A percentile compares a stretch with the other conserved stretches of the same genome.
Conservation (phyloP, 2,113 vertebrate species). For the Cyprinodon tularosa region DNA sequence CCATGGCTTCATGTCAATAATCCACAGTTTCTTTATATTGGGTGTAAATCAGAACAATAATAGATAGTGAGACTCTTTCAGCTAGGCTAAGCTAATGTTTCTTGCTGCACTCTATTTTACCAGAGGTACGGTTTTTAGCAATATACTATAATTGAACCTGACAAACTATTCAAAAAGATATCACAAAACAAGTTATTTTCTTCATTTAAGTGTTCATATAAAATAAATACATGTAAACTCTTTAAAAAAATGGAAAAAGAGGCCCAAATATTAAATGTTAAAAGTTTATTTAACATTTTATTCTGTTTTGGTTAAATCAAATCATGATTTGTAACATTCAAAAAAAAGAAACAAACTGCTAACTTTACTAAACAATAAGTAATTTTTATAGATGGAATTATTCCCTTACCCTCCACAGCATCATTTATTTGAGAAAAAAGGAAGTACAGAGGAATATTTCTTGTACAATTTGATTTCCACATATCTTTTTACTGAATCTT, state of each 20-base stretch:
- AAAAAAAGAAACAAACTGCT: background rate
- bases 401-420: background rate
- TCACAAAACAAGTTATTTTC: background rate
- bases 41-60: no score
- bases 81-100: background rate
- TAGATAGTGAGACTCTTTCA: no score
- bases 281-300: background rate
- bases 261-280: background rate
- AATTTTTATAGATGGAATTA: background rate
- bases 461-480: background rate
- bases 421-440: background rate
- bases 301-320: background rate
- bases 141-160: background rate
- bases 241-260: background rate
- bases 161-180: background rate
- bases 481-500: background rate
- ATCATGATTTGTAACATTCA: background rate
- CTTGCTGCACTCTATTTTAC: background rate
- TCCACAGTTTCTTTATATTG: no score
- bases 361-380: background rate
- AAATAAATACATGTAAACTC: no score
- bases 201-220: background rate
- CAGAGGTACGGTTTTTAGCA: background rate
- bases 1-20: no score
- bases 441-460: background rate